Evolutionary conservation across 2,888 invertebrate species (phyloP).

Genomic region (Platypus cylindrus): DNA sequence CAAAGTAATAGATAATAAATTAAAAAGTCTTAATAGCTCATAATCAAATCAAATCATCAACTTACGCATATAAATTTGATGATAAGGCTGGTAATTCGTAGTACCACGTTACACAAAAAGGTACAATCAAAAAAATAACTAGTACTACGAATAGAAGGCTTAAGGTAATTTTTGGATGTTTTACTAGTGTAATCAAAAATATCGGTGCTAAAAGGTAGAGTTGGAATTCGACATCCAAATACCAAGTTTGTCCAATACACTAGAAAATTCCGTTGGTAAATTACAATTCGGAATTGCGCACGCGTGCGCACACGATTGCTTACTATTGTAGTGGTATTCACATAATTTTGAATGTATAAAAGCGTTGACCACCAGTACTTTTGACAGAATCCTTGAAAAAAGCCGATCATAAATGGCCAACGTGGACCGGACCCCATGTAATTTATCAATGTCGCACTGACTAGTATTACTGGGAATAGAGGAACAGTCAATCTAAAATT

Average conservation of each 20-base stretch:
- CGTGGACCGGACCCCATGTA: conserved; percentile 39
- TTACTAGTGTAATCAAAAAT: conserved; percentile 38
- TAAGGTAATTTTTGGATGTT: conserved; percentile 25
- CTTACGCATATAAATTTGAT: conserved; percentile 19
- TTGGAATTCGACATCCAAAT: conserved; percentile 46
- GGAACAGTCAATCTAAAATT: conserved; percentile 38
- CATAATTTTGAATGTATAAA: conserved; percentile 25
- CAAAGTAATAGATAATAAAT: too few relatives aligned
- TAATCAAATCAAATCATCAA: neutral
- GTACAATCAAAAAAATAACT: conserved; percentile 15
- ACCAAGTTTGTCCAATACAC: conserved; percentile 47
- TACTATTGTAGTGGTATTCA: conserved; percentile 16
- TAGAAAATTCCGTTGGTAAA: too few relatives aligned
- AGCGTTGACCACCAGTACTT: conserved; percentile 25
- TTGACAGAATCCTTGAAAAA: conserved; percentile 19
- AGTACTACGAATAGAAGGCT: conserved; percentile 13
- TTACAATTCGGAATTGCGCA: too few relatives aligned
- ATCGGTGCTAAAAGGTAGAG: conserved; percentile 39
- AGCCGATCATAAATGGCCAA: conserved; percentile 28
- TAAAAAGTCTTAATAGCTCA: too few relatives aligned
- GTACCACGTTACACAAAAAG: conserved; percentile 19
- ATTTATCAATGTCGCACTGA: conserved; percentile 35
- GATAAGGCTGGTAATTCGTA: conserved; percentile 19
- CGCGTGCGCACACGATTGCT: too few relatives aligned
- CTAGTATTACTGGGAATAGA: conserved; percentile 34